Base-by-base conservation (phyloP, 2,888 invertebrate species). In the Andrena praecox region DNA sequence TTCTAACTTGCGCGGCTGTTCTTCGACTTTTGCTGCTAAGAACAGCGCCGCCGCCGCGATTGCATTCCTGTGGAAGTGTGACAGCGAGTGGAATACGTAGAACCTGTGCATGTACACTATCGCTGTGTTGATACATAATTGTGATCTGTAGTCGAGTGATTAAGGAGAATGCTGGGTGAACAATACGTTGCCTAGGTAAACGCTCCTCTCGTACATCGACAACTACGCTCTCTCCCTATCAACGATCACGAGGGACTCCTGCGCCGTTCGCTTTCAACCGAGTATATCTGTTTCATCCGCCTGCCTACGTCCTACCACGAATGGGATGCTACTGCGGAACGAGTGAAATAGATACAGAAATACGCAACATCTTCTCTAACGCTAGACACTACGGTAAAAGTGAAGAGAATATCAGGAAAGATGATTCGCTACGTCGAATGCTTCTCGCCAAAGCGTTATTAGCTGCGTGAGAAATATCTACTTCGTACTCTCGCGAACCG, bases 61-160 rank as follows among this genome's bases (percentile, higher is more conserved):
- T 73, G 98, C 97, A 94, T 98, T 98, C 94, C 99, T 96, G 94
- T 98, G 98, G 94, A 99, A 99, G 94, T 97, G 97, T 70, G 98
- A 97, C 95, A 99, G 98, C 20, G 99, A 98, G 94, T 99, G 99
- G 95, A 98, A 99, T 95, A 99, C 98, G 95, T 99, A 99, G 95
- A 99, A 99, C 76, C 99, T 96, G 95, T 99, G 99, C 99, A 99
- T 99, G 93, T 99, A 99, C 76, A 99, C 99, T 92, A 99, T 99
- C 48, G 99, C 99, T 82, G 99, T 99, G 95, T 99, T 99, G 94
- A 99, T 99, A 94, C 99, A 99, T 95, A 99, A 95, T 95, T 99
- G 99, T 66, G 98, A 98, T 91, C 97, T 97, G 72, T 84, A 70
- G 52, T 70, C 24, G 1, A 10, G 7, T 27, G 6, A 64, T 87